These are phyloP conservation scores for Lasioglossum figueresi DNA, from an alignment of 2,888 invertebrate genomes.

Conservation along the genomic window DNA sequence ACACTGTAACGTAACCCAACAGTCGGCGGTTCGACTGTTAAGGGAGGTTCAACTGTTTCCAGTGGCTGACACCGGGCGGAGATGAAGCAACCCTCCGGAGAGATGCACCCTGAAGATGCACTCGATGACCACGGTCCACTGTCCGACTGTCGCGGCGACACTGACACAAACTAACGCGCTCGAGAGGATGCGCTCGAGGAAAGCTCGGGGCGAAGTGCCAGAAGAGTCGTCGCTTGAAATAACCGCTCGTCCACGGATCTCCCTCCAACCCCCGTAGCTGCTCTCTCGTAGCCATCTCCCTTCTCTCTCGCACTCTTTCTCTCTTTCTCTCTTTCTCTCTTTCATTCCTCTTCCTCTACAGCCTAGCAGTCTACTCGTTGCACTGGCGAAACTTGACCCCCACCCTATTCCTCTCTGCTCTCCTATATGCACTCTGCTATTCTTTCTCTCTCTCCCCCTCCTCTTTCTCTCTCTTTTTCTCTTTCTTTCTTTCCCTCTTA, in stretches of 20 bases:
- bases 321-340: not conserved
- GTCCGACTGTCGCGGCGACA: conserved; percentile 56
- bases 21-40: too few species aligned
- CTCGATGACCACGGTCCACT: not conserved
- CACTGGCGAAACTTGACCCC: conserved; percentile 68
- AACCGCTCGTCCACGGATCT: conserved; percentile 79
- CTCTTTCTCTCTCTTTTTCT: conserved; percentile 6
- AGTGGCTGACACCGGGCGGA: not conserved
- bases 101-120: not conserved
- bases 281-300: not conserved
- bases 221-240: conserved; percentile 81
- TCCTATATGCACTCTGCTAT: not conserved
- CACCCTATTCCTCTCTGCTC: conserved; percentile 33
- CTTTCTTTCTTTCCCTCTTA: conserved; percentile 15
- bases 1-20: not conserved
- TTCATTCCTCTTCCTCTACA: not conserved
- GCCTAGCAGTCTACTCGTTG: conserved; percentile 16
- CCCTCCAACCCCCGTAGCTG: conserved; percentile 77
- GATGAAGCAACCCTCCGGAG: not conserved
- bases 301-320: not conserved
- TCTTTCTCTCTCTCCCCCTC: conserved; percentile 27
- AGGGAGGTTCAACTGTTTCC: too few species aligned
- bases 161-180: conserved; percentile 58
- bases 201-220: conserved; percentile 82
- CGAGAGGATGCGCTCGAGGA: conserved; percentile 70